Conservation (phyloP, 2,797 vertebrate species). For the Apogon talboti region DNA sequence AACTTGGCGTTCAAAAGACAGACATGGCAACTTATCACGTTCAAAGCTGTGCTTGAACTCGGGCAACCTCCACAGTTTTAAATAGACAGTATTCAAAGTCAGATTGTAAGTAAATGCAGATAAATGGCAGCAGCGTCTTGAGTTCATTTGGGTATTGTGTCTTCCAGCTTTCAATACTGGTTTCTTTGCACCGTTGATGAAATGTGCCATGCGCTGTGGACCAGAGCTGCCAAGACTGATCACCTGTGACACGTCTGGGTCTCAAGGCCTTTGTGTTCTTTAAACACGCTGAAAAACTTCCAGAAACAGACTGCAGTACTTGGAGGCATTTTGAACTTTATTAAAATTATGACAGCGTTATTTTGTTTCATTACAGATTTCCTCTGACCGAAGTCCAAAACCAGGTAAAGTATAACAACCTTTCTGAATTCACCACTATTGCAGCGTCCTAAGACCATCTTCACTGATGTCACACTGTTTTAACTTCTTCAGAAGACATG, state of each 20-base stretch:
- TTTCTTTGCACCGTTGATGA: constrained; percentile 33
- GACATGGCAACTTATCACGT: too few species aligned
- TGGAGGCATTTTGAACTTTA: background rate
- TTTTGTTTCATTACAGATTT: too few species aligned
- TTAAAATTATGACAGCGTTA: background rate
- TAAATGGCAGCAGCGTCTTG: constrained; percentile 27
- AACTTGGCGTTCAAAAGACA: too few species aligned
- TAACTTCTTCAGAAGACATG: constrained; percentile 43
- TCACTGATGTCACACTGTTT: constrained; percentile 52
- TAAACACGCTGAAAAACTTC: constrained; percentile 1
- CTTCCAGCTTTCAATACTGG: constrained; percentile 11
- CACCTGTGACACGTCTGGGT: constrained; percentile 27
- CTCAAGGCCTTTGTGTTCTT: constrained; percentile 4
- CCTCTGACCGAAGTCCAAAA: constrained; percentile 1
- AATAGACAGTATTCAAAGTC: background rate
- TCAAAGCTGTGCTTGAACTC: too few species aligned
- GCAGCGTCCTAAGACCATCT: constrained; percentile 18
- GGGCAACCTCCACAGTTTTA: background rate
- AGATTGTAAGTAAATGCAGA: constrained; percentile 30
- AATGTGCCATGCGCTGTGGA: constrained; percentile 22
- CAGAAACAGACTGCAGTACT: background rate
- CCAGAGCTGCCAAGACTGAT: constrained; percentile 32
- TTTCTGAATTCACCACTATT: constrained; percentile 15
- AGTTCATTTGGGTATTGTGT: constrained; percentile 17
- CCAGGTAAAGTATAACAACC: constrained; percentile 15